Evolutionary conservation across 2,888 invertebrate genomes (phyloP).

Genomic region (Sinodicranocentrus sp.): DNA sequence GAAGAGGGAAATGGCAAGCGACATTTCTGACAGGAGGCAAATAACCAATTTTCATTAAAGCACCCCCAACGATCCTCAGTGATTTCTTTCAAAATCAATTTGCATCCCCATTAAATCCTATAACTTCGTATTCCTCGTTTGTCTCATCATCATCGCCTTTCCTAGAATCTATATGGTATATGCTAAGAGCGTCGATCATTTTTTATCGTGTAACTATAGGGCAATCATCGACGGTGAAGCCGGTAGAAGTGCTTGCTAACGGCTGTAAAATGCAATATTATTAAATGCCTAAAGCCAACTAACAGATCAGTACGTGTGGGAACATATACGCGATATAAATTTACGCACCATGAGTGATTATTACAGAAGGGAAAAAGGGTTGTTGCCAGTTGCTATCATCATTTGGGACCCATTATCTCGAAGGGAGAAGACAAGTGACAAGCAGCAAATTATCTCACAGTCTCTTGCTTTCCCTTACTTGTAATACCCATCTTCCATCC

Average conservation of each 20-base stretch:
- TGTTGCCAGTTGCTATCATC: slow-evolving; percentile 66
- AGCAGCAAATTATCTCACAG: slow-evolving; percentile 66
- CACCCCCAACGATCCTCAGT: slow-evolving; percentile 67
- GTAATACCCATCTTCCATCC: slow-evolving; percentile 22
- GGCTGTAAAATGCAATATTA: slow-evolving; percentile 32
- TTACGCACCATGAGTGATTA: slow-evolving; percentile 37
- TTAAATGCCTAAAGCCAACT: slow-evolving; percentile 52
- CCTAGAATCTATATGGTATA: too few relatives aligned
- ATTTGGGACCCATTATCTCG: slow-evolving; percentile 66
- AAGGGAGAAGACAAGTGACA: slow-evolving; percentile 65
- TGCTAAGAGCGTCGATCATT: slow-evolving; percentile 2
- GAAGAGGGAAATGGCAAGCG: slow-evolving; percentile 64
- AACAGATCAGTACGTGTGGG: slow-evolving; percentile 33
- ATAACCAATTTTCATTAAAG: slow-evolving; percentile 70
- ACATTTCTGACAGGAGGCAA: slow-evolving; percentile 66
- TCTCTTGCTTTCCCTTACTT: slow-evolving; percentile 40
- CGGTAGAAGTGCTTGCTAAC: slow-evolving; percentile 1
- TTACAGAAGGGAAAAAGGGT: slow-evolving; percentile 44
- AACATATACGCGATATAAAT: neutral
- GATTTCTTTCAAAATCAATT: slow-evolving; percentile 69
- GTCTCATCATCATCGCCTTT: neutral
- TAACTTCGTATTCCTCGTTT: slow-evolving; percentile 30
- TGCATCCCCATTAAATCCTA: slow-evolving; percentile 67
- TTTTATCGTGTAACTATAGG: neutral
- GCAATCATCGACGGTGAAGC: slow-evolving; percentile 44